Evolutionary conservation across 2,888 invertebrate genomes (phyloP).

Genomic region (Alitta virens): DNA sequence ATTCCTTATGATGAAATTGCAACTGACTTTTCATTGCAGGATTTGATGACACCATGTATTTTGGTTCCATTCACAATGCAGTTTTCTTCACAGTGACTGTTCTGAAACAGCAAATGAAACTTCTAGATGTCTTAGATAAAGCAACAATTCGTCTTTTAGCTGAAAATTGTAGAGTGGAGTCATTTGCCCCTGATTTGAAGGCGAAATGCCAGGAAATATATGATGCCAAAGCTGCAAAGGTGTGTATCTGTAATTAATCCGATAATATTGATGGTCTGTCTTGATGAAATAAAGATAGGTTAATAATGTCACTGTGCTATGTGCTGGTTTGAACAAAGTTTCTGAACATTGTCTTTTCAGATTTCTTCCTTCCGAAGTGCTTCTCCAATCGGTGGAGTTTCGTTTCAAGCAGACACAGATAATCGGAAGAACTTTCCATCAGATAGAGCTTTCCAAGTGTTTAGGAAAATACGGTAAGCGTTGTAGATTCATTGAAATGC

Average conservation of each 20-base stretch:
- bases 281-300: no score
- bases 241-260: no score
- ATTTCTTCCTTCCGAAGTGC: neutral
- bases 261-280: no score
- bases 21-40: constrained; percentile 32
- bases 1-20: neutral
- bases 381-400: constrained; percentile 66
- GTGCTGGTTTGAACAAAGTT: neutral
- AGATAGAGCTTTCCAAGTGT: constrained; percentile 71
- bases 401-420: constrained; percentile 83
- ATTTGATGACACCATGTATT: constrained; percentile 38
- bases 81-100: constrained; percentile 74
- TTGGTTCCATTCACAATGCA: constrained; percentile 62
- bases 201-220: constrained; percentile 28
- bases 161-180: constrained; percentile 67
- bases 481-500: no score
- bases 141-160: constrained; percentile 68
- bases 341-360: neutral
- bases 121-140: constrained; percentile 66
- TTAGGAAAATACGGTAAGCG: constrained; percentile 73
- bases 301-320: no score
- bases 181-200: constrained; percentile 63
- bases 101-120: constrained; percentile 62
- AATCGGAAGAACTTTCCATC: constrained; percentile 78
- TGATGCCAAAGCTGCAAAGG: constrained; percentile 27